These are phyloP conservation scores for Drosophila formosana DNA, from an alignment of 2,888 invertebrate species.

Conservation along the genomic window DNA sequence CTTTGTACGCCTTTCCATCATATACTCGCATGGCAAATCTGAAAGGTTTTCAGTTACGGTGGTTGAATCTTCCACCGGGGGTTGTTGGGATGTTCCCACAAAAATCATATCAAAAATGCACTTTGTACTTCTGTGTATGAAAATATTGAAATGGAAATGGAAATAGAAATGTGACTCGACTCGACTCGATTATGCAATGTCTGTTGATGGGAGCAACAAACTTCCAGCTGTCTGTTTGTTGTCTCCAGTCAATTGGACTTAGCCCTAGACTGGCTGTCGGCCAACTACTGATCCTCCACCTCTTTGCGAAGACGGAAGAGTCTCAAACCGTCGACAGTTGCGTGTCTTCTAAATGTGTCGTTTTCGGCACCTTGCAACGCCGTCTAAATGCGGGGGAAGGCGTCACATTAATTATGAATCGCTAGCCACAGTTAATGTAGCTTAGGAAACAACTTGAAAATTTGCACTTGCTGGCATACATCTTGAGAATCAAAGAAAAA, in stretches of 20 bases:
- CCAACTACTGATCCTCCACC: constrained; percentile 41
- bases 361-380: constrained; percentile 65
- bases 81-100: constrained; percentile 35
- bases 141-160: constrained; percentile 30
- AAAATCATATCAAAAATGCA: constrained; percentile 51
- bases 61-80: constrained; percentile 67
- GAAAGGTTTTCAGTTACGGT: constrained; percentile 65
- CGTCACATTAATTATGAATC: constrained; percentile 73
- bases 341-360: constrained; percentile 63
- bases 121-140: constrained; percentile 38
- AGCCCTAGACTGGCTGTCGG: constrained; percentile 60
- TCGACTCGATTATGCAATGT: constrained; percentile 65
- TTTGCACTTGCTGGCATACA: constrained; percentile 60
- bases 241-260: constrained; percentile 57
- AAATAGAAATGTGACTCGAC: constrained; percentile 43
- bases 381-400: constrained; percentile 1
- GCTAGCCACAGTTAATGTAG: constrained; percentile 42
- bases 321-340: constrained; percentile 46
- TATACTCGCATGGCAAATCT: constrained; percentile 37
- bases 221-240: constrained; percentile 30
- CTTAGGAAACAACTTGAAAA: constrained; percentile 43
- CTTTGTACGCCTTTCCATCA: constrained; percentile 54
- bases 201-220: constrained; percentile 57
- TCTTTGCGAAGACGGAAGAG: constrained; percentile 41
- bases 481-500: constrained; percentile 18